Conservation (phyloP, 2,888 invertebrate species). For the Philonicus albiceps region DNA sequence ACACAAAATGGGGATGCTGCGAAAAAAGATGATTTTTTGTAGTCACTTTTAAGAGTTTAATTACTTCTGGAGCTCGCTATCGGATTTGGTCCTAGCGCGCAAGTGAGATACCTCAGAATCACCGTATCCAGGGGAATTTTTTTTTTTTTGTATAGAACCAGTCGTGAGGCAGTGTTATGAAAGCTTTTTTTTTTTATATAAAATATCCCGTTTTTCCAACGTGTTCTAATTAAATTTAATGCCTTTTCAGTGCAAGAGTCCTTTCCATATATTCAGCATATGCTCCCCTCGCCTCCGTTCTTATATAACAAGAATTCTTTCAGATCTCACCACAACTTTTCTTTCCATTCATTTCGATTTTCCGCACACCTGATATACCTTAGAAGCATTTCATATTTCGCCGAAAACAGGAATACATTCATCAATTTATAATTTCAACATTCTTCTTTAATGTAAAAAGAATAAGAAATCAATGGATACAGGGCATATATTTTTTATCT, state of each 20-base stretch:
- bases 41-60: constrained; percentile 1
- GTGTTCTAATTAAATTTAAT: neutral
- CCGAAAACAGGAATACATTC: neutral
- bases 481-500: neutral
- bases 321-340: neutral
- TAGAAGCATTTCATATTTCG: neutral
- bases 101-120: neutral
- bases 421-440: neutral
- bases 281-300: neutral
- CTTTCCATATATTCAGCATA: neutral
- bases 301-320: neutral
- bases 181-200: no score
- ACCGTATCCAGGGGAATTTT: neutral
- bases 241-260: neutral
- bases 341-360: neutral
- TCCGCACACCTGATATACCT: neutral
- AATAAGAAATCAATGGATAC: neutral
- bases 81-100: neutral
- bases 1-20: neutral
- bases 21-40: neutral
- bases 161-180: neutral
- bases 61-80: neutral
- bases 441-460: neutral
- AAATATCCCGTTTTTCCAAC: neutral
- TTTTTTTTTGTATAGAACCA: neutral